These are phyloP conservation scores for Limonius californicus DNA, from an alignment of 1,140 invertebrate species.

Conservation along the genomic window DNA sequence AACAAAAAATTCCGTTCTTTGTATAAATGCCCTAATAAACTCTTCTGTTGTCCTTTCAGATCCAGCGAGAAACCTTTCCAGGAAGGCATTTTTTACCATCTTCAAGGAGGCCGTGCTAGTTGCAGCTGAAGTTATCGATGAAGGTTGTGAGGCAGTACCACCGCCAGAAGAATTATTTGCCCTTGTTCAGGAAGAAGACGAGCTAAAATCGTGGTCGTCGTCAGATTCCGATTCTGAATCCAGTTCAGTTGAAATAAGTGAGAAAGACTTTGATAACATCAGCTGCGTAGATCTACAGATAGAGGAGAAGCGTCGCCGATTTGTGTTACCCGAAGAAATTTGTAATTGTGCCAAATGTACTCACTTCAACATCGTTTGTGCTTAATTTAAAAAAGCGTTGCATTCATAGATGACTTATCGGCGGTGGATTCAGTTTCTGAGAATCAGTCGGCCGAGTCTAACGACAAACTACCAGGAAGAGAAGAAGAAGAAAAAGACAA, in stretches of 20 bases:
- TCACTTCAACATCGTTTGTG: background rate
- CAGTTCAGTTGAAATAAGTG: background rate
- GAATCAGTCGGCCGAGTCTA: no score
- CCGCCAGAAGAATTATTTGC: conserved; percentile 1
- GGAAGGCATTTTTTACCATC: conserved; percentile 25
- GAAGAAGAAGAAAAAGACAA: no score
- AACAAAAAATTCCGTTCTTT: background rate
- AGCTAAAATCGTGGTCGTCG: background rate
- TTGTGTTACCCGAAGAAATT: background rate
- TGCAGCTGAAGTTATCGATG: conserved; percentile 27
- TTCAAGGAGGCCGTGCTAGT: conserved; percentile 28
- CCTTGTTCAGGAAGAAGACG: background rate
- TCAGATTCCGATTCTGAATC: background rate
- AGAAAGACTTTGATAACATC: background rate
- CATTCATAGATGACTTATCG: conserved; percentile 7
- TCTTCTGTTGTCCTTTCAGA: conserved; percentile 10
- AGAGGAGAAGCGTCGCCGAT: background rate
- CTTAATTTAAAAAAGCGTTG: no score
- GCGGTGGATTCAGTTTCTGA: background rate
- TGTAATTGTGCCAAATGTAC: background rate
- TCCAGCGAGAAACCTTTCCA: conserved; percentile 18
- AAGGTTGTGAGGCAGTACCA: conserved; percentile 5
- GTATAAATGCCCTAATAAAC: background rate
- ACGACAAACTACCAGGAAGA: no score
- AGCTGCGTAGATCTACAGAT: background rate